Evolutionary conservation across 2,113 vertebrate genomes (phyloP).

Genomic region (Engystomops pustulosus): DNA sequence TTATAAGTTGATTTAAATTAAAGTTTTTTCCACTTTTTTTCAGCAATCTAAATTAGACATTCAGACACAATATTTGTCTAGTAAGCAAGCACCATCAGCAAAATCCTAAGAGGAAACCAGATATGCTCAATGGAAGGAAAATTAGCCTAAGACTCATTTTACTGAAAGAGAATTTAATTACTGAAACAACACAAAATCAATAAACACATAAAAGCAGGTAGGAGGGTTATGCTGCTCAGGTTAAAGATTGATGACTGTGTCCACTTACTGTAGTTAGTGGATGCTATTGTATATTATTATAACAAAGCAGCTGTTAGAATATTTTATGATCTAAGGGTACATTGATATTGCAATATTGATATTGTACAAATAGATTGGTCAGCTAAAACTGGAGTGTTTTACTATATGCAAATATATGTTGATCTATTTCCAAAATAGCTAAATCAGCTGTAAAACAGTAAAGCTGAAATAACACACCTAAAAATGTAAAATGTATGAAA

Average conservation of each 20-base stretch:
- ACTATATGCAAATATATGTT: too few relatives aligned
- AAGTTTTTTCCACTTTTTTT: not conserved
- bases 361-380: not conserved
- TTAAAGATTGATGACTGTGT: not conserved
- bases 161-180: constrained; percentile 23
- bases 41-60: not conserved
- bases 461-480: too few relatives aligned
- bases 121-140: not conserved
- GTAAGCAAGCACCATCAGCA: not conserved
- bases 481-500: too few relatives aligned
- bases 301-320: not conserved
- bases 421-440: not conserved
- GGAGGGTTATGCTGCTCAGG: not conserved
- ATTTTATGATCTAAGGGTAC: not conserved
- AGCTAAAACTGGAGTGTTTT: not conserved
- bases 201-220: constrained; percentile 1
- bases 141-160: constrained; percentile 16
- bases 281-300: not conserved
- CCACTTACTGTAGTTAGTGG: not conserved
- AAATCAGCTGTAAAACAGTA: too few relatives aligned
- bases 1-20: not conserved
- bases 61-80: not conserved
- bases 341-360: too few relatives aligned
- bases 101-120: not conserved
- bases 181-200: constrained; percentile 25